A percentile compares a stretch with the other conserved stretches of the same genome.
Evolutionary conservation across 1,140 invertebrate species (phyloP).

Genomic region (Lasioglossum baleicum): DNA sequence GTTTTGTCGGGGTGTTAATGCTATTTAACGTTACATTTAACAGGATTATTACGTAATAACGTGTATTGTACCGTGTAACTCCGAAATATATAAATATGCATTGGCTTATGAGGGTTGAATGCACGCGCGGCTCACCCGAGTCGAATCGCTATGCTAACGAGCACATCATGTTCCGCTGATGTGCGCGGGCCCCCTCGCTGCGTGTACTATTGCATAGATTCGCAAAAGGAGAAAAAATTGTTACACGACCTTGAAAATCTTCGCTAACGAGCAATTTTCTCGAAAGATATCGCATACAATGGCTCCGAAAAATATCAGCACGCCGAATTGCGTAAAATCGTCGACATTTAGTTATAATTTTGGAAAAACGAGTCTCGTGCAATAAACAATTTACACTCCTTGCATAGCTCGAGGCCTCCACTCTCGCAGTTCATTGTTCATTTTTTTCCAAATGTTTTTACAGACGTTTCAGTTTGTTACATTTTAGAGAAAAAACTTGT

Average conservation of each 20-base stretch:
- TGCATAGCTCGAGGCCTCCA: no score
- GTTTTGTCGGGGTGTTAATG: slow-evolving; percentile 49
- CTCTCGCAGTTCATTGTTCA: no score
- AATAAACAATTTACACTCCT: no score
- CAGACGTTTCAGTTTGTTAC: no score
- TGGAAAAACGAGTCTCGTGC: no score
- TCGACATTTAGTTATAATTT: no score
- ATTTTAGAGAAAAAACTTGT: no score
- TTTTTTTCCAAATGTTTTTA: no score
- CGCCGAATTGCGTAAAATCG: no score
- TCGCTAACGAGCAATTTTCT: not conserved
- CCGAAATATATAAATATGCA: slow-evolving; percentile 64
- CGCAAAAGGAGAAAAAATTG: not conserved
- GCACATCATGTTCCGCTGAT: slow-evolving; percentile 51
- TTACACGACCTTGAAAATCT: no score
- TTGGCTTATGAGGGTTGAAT: slow-evolving; percentile 56
- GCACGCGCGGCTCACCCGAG: slow-evolving; percentile 45
- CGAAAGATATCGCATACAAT: no score
- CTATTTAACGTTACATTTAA: slow-evolving; percentile 67
- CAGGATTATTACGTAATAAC: slow-evolving; percentile 66
- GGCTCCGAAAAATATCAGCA: no score
- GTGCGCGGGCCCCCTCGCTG: slow-evolving; percentile 9
- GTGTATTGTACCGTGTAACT: slow-evolving; percentile 51
- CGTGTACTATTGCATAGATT: not conserved
- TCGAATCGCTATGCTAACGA: slow-evolving; percentile 60